Base-by-base conservation (phyloP, 2,888 invertebrate species). In the Sipha maydis region DNA sequence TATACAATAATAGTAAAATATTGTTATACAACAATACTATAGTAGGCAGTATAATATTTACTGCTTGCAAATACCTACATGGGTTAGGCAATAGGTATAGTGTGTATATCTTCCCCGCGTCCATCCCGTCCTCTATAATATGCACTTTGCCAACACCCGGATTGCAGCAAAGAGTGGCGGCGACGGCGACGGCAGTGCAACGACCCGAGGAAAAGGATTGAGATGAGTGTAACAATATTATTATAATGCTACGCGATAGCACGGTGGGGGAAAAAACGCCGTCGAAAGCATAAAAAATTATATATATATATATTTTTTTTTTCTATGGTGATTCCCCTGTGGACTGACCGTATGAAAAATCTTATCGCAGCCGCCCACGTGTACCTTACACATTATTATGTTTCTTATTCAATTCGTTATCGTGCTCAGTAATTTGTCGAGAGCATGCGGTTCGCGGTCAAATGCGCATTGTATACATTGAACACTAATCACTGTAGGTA, bases 131-230 rank as follows among this genome's bases (percentile, higher is more conserved):
- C 3, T 17, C 28, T 28, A 17, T 17, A 71, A 67, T n/a, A 67
- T n/a, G 67, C n/a, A 73, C 31, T 48, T 14, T 14, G 48, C 48
- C 25, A 21, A 25, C 75, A 9, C 21, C 19, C 38, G 34, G 34
- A 21, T 31, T 38, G 75, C 31, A 73, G 19, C 73, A 34, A 4
- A 28, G 19, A 14, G 25, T 38, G 17, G 14, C 48, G 34, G 34
- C 38, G 19, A 21, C 34, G 21, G 19, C 34, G 28, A 28, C 19
- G 75, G 34, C 8, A 34, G 75, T 8, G 75, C 75, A 75, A 75
- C 38, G 75, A 75, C 75, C 75, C 38, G 75, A 38, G 34, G 38
- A 75, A 25, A 75, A 34, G 75, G 75, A 75, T 75, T 38, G 8
- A 34, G 75, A 75, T 38, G 31, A 38, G 17, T 28, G 21, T 25